phyloP scores from a whole-genome alignment of 2,797 vertebrate species.

The Dendrocincla tyrannina region DNA sequence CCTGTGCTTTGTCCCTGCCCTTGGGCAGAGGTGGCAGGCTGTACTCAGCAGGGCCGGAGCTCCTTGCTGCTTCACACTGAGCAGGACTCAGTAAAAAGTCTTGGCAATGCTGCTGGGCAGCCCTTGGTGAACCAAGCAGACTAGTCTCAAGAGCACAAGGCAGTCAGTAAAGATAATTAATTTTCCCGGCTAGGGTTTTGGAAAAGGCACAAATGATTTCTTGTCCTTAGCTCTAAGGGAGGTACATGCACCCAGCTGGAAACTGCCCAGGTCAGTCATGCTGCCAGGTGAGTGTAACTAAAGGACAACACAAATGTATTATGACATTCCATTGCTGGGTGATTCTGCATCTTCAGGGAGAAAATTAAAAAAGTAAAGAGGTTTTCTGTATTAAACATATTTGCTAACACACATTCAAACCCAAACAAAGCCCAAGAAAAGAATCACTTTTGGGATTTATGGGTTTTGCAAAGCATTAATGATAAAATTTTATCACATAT shows the following conservation, averaged over 20 bases:
- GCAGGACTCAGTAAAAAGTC: neutral
- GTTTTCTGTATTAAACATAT: neutral
- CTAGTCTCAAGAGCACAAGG: neutral
- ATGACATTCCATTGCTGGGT: neutral
- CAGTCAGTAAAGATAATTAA: neutral
- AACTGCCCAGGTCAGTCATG: neutral
- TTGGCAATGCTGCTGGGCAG: neutral
- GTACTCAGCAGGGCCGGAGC: accelerated
- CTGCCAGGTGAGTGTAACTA: neutral
- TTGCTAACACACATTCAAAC: neutral
- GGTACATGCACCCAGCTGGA: neutral
- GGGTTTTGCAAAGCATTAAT: neutral
- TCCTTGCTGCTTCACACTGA: neutral
- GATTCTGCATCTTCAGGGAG: neutral
- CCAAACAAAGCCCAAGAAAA: neutral
- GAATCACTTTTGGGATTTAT: neutral
- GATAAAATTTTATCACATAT: neutral
- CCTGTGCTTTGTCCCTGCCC: neutral
- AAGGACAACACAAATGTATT: neutral
- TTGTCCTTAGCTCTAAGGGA: neutral
- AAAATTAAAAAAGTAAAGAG: neutral
- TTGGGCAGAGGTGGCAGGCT: neutral
- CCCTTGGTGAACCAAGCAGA: neutral
- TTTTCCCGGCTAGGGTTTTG: neutral
- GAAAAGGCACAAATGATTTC: neutral